Base-by-base conservation (phyloP, 2,888 invertebrate species). In the Metopia argyrocephala region DNA sequence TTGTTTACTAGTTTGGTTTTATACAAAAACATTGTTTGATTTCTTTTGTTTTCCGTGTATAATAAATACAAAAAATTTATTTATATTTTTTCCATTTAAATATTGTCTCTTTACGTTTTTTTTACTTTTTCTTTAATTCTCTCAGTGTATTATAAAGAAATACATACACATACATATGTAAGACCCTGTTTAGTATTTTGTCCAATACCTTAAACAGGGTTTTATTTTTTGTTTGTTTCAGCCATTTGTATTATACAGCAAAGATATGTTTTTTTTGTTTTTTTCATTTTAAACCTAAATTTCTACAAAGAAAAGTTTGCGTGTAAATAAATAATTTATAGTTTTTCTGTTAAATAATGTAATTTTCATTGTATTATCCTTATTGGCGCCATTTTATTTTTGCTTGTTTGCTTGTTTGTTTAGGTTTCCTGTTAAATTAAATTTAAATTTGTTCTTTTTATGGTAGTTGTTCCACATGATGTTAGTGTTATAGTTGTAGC, bases 401-500 rank as follows among this genome's bases (percentile, higher is more conserved):
- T n/a, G n/a, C n/a, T n/a, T n/a, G n/a, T n/a, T n/a, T n/a, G n/a
- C n/a, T n/a, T n/a, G n/a, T n/a, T 61, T 64, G 31, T 73, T 52
- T 71, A 74, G 62, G 62, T 75, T 61, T 79, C 25, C 78, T 69
- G 74, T 80, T 82, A 83, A 75, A 83, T 80, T 82, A 81, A 65
- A 78, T 84, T 84, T 83, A 78, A 75, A 79, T 76, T 84, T 84
- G 80, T 84, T 80, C 83, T 84, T 79, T 83, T 83, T 74, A 73
- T 82, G 18, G 65, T 78, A 75, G 71, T 82, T 79, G 78, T 79
- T 78, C 75, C 81, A 78, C 81, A 78, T 68, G 76, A 52, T 56
- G 75, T 78, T 76, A 78, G 68, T 82, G 78, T 75, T 79, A 79
- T 81, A 81, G 83, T 78, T 81, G 80, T 83, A 78, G 84, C 76